Evolutionary conservation across 1,140 invertebrate species (phyloP).

Genomic region (Drosophila trapezifrons): DNA sequence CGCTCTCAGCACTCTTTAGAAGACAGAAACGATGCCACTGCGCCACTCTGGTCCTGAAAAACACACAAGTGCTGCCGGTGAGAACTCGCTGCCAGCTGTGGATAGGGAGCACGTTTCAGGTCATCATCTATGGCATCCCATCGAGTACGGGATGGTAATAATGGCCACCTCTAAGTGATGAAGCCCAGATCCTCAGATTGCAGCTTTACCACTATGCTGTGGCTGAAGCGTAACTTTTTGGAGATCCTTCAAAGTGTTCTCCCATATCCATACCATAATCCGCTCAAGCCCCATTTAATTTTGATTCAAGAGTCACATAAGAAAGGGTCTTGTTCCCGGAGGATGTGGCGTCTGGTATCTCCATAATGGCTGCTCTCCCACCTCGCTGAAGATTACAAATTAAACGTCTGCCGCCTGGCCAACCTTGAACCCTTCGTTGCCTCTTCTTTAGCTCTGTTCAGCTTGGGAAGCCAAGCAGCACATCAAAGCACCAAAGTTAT

Average conservation of each 20-base stretch:
- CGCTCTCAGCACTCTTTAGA: conserved; percentile 1
- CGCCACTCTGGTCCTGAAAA: conserved; percentile 1
- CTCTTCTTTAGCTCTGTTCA: conserved; percentile 48
- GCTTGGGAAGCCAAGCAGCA: conserved; percentile 18
- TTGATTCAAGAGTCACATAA: not conserved
- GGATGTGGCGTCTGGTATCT: conserved; percentile 12
- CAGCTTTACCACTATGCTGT: not conserved
- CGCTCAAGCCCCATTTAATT: conserved; percentile 4
- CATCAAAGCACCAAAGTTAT: conserved; percentile 61
- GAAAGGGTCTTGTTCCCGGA: not conserved
- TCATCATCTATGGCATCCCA: conserved; percentile 10
- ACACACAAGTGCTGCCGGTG: not conserved
- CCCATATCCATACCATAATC: conserved; percentile 13
- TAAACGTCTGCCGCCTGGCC: conserved; percentile 37
- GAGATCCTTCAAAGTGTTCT: conserved; percentile 3
- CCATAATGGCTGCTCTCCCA: conserved; percentile 34
- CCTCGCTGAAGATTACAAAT: conserved; percentile 52
- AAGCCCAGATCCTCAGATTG: not conserved
- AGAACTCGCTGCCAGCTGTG: conserved; percentile 1
- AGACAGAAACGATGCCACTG: not conserved
- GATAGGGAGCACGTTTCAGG: not conserved
- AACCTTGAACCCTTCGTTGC: conserved; percentile 73
- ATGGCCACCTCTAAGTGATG: conserved; percentile 3
- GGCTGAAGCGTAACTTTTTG: not conserved
- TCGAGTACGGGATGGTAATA: not conserved